Base-by-base conservation (phyloP, 2,888 invertebrate genomes). In the Aphrophora alni region DNA sequence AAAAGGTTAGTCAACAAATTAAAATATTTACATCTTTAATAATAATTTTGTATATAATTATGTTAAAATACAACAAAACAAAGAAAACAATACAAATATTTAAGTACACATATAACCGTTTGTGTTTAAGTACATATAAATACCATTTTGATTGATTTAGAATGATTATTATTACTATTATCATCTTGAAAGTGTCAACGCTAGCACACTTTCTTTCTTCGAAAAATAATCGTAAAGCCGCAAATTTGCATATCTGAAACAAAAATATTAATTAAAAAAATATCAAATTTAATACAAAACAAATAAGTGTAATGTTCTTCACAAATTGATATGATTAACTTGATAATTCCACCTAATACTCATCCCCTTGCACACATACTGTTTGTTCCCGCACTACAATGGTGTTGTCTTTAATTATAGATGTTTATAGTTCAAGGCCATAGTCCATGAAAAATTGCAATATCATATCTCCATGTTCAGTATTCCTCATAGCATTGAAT, bases 191-290 rank as follows among this genome's bases (percentile, higher is more conserved):
- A 85, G 25, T 70, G 83, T 78, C 70, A 87, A 75, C 14, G 86
- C 82, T 27, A 91, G 88, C 84, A 92, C 91, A 84, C 89, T 87
- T 51, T 92, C 90, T 88, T 93, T 94, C 84, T 90, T 90, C 80
- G 91, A 90, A 87, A 92, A 93, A 89, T 95, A 96, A 88, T 94
- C 93, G 83, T 92, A 91, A 82, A 95, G 90, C 84, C 95, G 91
- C 84, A 92, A 89, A 86, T 92, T 91, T 76, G 95, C 94, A 88
- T 93, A 95, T 84, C 92, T 93, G 87, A 83, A 90, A 89, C 85
- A 83, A 83, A 82, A 26, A 27, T 68, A 8, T 25, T 44, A 33
- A 21, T 75, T 51, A 44, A 17, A 14, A 38, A 2, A n/a, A n/a
- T n/a, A n/a, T n/a, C n/a, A n/a, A n/a, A n/a, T n/a, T n/a, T n/a